Evolutionary conservation across 2,797 vertebrate genomes (phyloP).

Genomic region (Muraenolepis orangiensis): DNA sequence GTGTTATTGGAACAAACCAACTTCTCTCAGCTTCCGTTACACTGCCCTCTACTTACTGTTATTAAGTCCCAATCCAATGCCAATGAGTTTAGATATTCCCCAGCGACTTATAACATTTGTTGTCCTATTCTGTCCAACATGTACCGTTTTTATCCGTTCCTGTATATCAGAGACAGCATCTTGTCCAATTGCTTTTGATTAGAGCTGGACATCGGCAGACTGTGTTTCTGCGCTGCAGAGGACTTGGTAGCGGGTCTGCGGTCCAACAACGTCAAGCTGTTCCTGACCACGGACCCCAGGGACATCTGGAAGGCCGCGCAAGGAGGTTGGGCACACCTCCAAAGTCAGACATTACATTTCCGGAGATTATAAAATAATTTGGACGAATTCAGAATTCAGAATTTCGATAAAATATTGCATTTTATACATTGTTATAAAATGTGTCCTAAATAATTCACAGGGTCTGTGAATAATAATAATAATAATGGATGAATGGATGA

Average conservation of each 20-base stretch:
- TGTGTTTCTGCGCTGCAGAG: slow-evolving; percentile 65
- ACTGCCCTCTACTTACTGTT: background rate
- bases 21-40: background rate
- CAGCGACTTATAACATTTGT: background rate
- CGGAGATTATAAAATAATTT: background rate
- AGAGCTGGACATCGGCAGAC: slow-evolving; percentile 67
- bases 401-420: background rate
- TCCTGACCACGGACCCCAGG: slow-evolving; percentile 66
- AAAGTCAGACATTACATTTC: slow-evolving; percentile 16
- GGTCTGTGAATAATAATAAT: background rate
- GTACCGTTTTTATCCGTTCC: too few relatives aligned
- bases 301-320: slow-evolving; percentile 62
- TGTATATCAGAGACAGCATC: background rate
- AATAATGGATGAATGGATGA: background rate
- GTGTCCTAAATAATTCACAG: background rate
- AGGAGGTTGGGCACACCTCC: slow-evolving; percentile 44
- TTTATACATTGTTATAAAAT: background rate
- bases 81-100: background rate
- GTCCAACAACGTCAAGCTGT: slow-evolving; percentile 64
- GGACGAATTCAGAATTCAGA: background rate
- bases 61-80: background rate
- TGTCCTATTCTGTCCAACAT: background rate
- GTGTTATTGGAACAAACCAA: background rate
- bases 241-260: slow-evolving; percentile 63
- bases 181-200: slow-evolving; percentile 40